Evolutionary conservation across 2,888 invertebrate genomes (phyloP).

Genomic region (Ectemnius continuus): DNA sequence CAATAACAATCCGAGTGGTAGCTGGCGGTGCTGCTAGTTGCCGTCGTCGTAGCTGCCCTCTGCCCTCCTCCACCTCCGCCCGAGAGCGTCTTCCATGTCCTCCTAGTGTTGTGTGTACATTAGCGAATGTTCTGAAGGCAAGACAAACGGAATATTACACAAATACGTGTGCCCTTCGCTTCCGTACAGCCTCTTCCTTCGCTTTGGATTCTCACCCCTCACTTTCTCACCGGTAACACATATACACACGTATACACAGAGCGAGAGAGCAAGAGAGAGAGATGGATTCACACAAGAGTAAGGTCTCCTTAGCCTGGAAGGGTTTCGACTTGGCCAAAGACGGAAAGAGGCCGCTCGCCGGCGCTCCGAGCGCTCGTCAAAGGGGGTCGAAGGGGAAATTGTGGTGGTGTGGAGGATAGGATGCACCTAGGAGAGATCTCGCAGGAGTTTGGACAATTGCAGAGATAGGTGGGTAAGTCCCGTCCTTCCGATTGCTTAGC

Average conservation of each 20-base stretch:
- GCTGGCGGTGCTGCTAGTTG: constrained; percentile 53
- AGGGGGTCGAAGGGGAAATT: constrained; percentile 46
- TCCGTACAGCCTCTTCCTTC: constrained; percentile 40
- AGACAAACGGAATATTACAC: constrained; percentile 79
- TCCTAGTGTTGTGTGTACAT: constrained; percentile 75
- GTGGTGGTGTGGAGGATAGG: constrained; percentile 50
- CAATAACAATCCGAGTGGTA: constrained; percentile 77
- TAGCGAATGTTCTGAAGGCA: constrained; percentile 77
- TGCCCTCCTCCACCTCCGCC: constrained; percentile 36
- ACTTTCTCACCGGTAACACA: constrained; percentile 15
- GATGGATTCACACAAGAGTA: constrained; percentile 55
- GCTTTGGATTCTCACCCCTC: constrained; percentile 17
- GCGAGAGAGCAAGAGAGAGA: neutral
- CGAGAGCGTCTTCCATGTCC: constrained; percentile 19
- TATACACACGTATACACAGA: neutral
- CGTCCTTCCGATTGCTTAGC: constrained; percentile 75
- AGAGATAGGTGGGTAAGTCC: constrained; percentile 56
- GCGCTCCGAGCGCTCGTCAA: constrained; percentile 22
- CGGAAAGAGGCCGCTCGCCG: constrained; percentile 42
- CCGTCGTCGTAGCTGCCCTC: constrained; percentile 60
- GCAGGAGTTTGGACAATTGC: constrained; percentile 74
- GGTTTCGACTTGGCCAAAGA: constrained; percentile 71
- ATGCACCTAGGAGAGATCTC: constrained; percentile 69
- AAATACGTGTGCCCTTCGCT: constrained; percentile 69
- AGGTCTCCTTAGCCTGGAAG: constrained; percentile 67